These are phyloP conservation scores for Panthera leo DNA, from an alignment of 2,113 vertebrate genomes.

Conservation along the genomic window DNA sequence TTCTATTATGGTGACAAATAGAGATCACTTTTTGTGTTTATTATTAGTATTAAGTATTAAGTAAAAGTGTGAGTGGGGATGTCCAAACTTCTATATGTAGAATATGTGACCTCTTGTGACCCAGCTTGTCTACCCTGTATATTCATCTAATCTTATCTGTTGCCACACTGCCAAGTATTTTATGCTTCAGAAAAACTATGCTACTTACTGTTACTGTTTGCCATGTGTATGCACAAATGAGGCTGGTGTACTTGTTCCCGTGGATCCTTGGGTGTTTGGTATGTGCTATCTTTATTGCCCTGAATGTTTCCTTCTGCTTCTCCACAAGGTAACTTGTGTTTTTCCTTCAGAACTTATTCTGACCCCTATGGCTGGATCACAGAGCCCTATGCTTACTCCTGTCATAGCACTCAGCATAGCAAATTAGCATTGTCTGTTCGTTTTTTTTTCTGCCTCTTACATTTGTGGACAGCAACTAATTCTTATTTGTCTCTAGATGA, in stretches of 20 bases:
- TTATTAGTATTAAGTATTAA: too few species aligned
- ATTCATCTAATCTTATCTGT: not conserved
- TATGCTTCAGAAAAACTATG: not conserved
- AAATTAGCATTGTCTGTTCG: not conserved
- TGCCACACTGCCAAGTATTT: not conserved
- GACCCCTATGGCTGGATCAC: not conserved
- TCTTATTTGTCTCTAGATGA: not conserved
- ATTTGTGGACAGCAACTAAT: not conserved
- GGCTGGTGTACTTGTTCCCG: not conserved
- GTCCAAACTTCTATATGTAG: not conserved
- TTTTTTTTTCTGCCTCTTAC: not conserved
- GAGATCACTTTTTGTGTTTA: not conserved
- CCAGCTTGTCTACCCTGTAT: not conserved
- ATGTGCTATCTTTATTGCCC: not conserved
- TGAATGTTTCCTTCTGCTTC: not conserved
- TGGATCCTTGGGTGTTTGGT: not conserved
- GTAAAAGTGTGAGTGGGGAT: not conserved
- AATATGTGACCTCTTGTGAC: not conserved
- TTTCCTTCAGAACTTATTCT: not conserved
- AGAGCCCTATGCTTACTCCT: not conserved
- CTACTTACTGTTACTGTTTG: not conserved
- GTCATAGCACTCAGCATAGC: not conserved
- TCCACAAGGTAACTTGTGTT: not conserved
- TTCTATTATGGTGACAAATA: not conserved
- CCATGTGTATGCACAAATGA: not conserved